These are phyloP conservation scores for Leptosomus discolor DNA, from an alignment of 2,113 vertebrate species.

Conservation along the genomic window DNA sequence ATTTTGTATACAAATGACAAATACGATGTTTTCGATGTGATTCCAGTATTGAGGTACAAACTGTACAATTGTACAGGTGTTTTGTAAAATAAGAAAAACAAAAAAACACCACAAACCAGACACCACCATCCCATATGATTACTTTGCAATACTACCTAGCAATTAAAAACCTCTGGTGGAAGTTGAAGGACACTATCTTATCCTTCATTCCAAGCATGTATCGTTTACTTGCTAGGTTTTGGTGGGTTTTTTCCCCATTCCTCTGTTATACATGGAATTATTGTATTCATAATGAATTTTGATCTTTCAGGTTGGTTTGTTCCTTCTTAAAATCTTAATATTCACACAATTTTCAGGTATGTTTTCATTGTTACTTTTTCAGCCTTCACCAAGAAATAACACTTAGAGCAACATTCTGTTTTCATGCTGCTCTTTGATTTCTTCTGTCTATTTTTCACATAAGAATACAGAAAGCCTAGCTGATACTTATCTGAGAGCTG, in stretches of 20 bases:
- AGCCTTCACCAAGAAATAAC: neutral
- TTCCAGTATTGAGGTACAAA: neutral
- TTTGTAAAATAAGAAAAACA: neutral
- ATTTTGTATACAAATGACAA: neutral
- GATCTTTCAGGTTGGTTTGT: neutral
- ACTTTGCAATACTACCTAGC: neutral
- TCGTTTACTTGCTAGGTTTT: neutral
- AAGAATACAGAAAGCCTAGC: neutral
- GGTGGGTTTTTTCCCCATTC: neutral
- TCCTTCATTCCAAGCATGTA: neutral
- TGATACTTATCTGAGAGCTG: neutral
- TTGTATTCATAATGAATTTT: neutral
- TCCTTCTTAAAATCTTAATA: neutral
- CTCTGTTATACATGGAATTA: neutral
- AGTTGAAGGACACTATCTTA: neutral
- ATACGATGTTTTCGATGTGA: neutral
- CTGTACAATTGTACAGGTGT: neutral
- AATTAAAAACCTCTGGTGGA: neutral
- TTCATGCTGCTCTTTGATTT: neutral
- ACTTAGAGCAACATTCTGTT: neutral
- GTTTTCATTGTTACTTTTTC: neutral
- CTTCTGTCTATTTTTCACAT: neutral
- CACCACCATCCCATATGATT: neutral
- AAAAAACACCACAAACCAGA: neutral
- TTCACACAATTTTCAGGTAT: neutral